phyloP scores from a whole-genome alignment of 2,888 invertebrate species.

The Elegia similella region DNA sequence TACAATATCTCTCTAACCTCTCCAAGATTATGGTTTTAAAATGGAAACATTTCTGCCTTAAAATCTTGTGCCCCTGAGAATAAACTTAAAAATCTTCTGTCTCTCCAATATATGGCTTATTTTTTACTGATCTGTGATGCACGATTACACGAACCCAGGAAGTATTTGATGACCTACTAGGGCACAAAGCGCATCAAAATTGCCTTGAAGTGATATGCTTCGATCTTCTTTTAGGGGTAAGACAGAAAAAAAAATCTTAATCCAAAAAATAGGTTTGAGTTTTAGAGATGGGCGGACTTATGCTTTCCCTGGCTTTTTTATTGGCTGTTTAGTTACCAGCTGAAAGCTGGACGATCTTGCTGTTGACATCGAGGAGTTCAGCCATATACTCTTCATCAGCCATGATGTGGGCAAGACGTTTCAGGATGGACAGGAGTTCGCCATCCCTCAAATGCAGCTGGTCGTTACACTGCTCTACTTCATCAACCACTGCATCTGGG shows the following conservation, averaged over 20 bases:
- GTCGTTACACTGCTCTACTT: conserved; percentile 86
- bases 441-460: conserved; percentile 86
- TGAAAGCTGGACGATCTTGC: conserved; percentile 82
- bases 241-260: too few species aligned
- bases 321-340: conserved; percentile 50
- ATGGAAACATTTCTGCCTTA: too few species aligned
- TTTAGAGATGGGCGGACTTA: neutral
- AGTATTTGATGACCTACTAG: too few species aligned
- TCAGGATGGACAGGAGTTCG: conserved; percentile 84
- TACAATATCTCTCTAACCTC: neutral
- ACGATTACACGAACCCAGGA: too few species aligned
- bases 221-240: too few species aligned
- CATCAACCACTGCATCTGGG: conserved; percentile 84
- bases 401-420: conserved; percentile 85
- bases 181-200: too few species aligned
- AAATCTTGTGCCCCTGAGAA: too few species aligned
- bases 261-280: neutral
- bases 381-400: conserved; percentile 88
- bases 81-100: too few species aligned
- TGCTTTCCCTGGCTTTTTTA: neutral
- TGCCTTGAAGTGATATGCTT: too few species aligned
- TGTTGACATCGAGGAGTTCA: conserved; percentile 88
- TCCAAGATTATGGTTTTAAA: too few species aligned
- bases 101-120: too few species aligned
- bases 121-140: too few species aligned